These are phyloP conservation scores for Periophthalmodon schlosseri DNA, from an alignment of 2,113 vertebrate species.

Conservation along the genomic window DNA sequence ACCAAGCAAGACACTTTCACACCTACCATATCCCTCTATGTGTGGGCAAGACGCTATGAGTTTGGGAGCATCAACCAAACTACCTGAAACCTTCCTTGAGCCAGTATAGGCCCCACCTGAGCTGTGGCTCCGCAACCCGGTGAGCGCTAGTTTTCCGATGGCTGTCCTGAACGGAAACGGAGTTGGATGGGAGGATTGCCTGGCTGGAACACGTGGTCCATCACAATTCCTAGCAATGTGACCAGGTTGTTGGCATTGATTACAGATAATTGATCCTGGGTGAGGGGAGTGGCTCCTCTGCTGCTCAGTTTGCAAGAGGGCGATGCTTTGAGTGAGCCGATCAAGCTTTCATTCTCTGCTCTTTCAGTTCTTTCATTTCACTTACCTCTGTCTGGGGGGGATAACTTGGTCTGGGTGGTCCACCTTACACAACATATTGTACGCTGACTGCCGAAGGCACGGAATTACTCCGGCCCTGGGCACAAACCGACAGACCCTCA, in stretches of 20 bases:
- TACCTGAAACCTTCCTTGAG: neutral
- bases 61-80: neutral
- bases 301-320: rapidly evolving
- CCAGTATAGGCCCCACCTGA: neutral
- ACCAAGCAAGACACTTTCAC: neutral
- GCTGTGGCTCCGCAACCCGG: neutral
- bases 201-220: neutral
- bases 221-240: neutral
- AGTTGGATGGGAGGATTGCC: too few species aligned
- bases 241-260: neutral
- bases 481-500: slow-evolving; percentile 10
- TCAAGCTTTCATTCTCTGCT: slow-evolving; percentile 19
- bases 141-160: neutral
- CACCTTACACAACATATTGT: neutral
- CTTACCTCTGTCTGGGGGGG: neutral
- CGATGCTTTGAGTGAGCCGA: neutral
- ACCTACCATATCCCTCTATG: neutral
- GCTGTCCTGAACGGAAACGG: too few species aligned
- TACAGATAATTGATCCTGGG: neutral
- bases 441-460: neutral
- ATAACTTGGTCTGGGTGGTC: neutral
- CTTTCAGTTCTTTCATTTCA: slow-evolving; percentile 7
- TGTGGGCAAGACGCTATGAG: neutral
- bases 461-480: slow-evolving; percentile 12
- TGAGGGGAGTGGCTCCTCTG: rapidly evolving